Evolutionary conservation across 2,797 vertebrate species (phyloP).

Genomic region (Moxostoma hubbsi): DNA sequence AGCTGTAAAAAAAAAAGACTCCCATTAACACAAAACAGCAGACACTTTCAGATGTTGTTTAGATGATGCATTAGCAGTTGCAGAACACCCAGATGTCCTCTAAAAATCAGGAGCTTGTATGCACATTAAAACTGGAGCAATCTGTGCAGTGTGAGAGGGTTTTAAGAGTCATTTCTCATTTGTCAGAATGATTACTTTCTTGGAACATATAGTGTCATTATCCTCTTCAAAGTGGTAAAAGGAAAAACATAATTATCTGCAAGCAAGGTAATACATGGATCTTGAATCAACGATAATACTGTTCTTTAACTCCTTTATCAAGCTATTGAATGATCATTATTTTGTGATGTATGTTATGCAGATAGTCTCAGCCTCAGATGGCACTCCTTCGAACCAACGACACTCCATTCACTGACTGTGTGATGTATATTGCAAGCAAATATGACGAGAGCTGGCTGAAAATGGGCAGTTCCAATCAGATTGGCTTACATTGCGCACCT

Average conservation of each 20-base stretch:
- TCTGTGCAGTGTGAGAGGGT: neutral
- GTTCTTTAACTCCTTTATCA: neutral
- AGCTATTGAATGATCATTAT: slow-evolving; percentile 7
- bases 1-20: neutral
- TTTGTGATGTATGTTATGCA: neutral
- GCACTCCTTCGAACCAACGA: no score
- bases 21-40: slow-evolving; percentile 11
- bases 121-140: neutral
- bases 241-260: neutral
- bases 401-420: no score
- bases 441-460: no score
- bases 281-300: neutral
- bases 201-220: slow-evolving; percentile 13
- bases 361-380: neutral
- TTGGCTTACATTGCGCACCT: no score
- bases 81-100: neutral
- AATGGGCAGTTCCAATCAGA: no score
- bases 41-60: neutral
- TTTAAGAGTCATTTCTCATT: slow-evolving; percentile 21
- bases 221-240: slow-evolving; percentile 5
- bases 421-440: no score
- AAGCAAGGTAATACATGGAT: neutral
- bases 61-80: slow-evolving; percentile 4
- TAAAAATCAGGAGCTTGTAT: slow-evolving; percentile 12
- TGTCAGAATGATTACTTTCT: neutral